A percentile compares a stretch with the other conserved stretches of the same genome.
phyloP scores from a whole-genome alignment of 2,797 vertebrate species.

The Todus mexicanus region DNA sequence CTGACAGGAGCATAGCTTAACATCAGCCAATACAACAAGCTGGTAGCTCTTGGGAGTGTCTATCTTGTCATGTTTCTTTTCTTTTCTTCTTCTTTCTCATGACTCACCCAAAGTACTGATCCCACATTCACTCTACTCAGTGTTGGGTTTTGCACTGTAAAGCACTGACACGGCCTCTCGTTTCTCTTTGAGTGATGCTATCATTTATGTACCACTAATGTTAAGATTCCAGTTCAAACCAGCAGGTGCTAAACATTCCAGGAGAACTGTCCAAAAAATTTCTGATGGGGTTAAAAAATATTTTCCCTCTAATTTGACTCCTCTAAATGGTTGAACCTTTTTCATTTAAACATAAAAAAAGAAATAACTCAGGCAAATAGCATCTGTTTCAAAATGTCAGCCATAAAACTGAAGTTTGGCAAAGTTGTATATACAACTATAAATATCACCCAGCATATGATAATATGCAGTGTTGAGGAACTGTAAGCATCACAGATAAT shows the following conservation, averaged over 20 bases:
- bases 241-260: not conserved
- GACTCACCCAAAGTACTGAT: conserved; percentile 55
- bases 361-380: not conserved
- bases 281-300: not conserved
- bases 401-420: conserved; percentile 27
- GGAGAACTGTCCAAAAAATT: not conserved
- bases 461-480: not conserved
- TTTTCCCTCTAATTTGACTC: not conserved
- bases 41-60: conserved; percentile 50
- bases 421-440: conserved; percentile 16
- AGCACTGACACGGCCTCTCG: conserved; percentile 11
- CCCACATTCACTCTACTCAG: conserved; percentile 40
- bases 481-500: not conserved
- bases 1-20: conserved; percentile 67
- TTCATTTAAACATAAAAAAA: not conserved
- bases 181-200: not conserved
- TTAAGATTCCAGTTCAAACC: not conserved
- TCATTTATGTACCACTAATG: not conserved
- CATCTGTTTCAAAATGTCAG: conserved; percentile 46
- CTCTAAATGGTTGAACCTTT: not conserved
- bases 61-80: conserved; percentile 57
- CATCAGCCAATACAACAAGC: conserved; percentile 66
- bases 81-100: conserved; percentile 16
- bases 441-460: conserved; percentile 23
- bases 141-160: conserved; percentile 6